A percentile compares a stretch with the other conserved stretches of the same genome.
phyloP scores from a whole-genome alignment of 2,888 invertebrate genomes.

The Philonicus albiceps region DNA sequence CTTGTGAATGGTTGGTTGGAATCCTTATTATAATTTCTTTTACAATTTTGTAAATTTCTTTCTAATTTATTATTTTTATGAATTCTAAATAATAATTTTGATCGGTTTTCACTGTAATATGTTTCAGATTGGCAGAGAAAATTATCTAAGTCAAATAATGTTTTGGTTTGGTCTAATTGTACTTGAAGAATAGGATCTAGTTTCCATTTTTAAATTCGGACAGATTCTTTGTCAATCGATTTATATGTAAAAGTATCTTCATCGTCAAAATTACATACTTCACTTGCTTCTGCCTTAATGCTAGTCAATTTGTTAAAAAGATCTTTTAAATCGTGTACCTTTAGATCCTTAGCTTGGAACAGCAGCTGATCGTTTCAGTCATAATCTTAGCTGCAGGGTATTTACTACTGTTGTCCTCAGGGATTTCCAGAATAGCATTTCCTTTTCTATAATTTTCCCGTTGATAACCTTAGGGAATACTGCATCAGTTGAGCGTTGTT shows the following conservation, averaged over 20 bases:
- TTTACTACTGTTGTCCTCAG: background rate
- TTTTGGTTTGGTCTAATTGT: constrained; percentile 22
- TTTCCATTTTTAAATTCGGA: constrained; percentile 22
- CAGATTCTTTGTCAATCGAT: constrained; percentile 16
- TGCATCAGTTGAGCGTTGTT: background rate
- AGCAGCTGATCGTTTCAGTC: constrained; percentile 9
- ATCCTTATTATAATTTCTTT: background rate
- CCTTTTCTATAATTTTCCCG: constrained; percentile 36
- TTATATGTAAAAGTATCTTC: constrained; percentile 29
- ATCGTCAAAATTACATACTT: constrained; percentile 26
- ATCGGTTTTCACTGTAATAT: background rate
- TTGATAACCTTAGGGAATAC: constrained; percentile 31
- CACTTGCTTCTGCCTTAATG: constrained; percentile 14
- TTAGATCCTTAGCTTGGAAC: constrained; percentile 25
- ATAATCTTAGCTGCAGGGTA: background rate
- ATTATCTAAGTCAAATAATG: constrained; percentile 28
- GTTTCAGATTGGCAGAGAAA: background rate
- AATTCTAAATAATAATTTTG: constrained; percentile 6
- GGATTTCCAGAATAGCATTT: constrained; percentile 34
- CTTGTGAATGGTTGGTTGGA: too few relatives aligned
- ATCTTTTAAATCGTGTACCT: constrained; percentile 23
- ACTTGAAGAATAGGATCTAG: background rate
- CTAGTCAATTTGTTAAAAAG: constrained; percentile 35
- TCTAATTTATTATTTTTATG: background rate
- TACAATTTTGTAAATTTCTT: background rate